Evolutionary conservation across 2,797 vertebrate species (phyloP), one percentile per base, ranked within the genome.

Genomic region (Gymnoscopelus braueri): DNA sequence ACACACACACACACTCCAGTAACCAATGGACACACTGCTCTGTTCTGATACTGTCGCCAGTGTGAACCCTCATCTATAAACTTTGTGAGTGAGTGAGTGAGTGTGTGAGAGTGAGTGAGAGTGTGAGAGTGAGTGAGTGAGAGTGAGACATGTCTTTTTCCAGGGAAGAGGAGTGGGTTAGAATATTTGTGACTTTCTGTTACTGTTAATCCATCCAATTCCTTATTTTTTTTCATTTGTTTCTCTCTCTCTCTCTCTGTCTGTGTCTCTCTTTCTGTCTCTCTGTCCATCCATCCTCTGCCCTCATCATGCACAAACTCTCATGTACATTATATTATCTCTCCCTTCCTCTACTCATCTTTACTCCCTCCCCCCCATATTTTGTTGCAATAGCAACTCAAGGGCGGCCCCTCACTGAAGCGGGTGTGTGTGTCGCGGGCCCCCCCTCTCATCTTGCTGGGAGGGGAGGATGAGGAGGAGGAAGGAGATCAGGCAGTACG

Each of bases 401-500:
- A 92, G 87, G 88, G 87, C 11, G 84, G 78, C 55, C 87, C 92
- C 13, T 7, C 88, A 54, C 70, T 75, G 75, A 92, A 89, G 86
- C 88, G 87, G 83, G 79, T 85, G 29, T 91, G 81, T 32, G 63
- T 87, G 69, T 87, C 82, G 8, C 90, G 89, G 53, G 91, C 91
- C 74, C 93, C 93, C 80, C 93, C 93, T 64, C 93, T 94, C 86
- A 94, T 94, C 89, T 74, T 89, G 74, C 84, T 93, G 19, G 56
- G 81, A 85, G 91, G 81, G 75, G 92, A 92, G 83, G 91, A 92
- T 60, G 87, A 93, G 69, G 87, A 88, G 79, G 91, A 93, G 81
- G 90, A 93, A 85, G 92, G 92, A 89, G 91, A 89, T 87, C 93
- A 94, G 92, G 94, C 92, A 94, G 93, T 95, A 94, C 77, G 94